Percentiles rank a stretch among this genome's conserved stretches.
Conservation (phyloP, 2,888 invertebrate genomes). For the Seira ritae region DNA sequence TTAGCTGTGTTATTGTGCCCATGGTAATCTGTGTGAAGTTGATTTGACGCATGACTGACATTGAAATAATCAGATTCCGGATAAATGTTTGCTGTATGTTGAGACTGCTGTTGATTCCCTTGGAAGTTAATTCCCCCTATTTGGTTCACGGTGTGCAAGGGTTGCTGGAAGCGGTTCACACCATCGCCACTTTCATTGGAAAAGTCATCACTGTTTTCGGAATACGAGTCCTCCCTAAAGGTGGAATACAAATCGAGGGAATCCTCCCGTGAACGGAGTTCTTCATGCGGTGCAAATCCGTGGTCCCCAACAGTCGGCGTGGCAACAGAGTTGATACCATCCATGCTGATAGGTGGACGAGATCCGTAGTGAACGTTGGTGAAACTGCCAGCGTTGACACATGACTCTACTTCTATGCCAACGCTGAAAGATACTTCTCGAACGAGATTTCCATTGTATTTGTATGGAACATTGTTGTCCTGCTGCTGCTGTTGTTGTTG, state of each 20-base stretch:
- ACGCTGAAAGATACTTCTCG: constrained; percentile 78
- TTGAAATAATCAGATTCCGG: constrained; percentile 57
- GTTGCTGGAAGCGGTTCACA: constrained; percentile 60
- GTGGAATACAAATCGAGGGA: constrained; percentile 80
- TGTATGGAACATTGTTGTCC: constrained; percentile 41
- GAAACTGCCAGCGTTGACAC: constrained; percentile 82
- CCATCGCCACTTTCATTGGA: constrained; percentile 73
- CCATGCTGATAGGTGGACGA: constrained; percentile 70
- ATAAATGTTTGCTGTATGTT: constrained; percentile 35
- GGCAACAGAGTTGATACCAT: constrained; percentile 74
- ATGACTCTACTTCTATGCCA: constrained; percentile 81
- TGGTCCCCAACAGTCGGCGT: constrained; percentile 74
- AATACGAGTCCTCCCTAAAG: constrained; percentile 80
- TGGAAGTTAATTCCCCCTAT: constrained; percentile 45
- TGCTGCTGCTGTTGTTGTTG: constrained; percentile 35
- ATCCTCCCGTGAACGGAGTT: constrained; percentile 78
- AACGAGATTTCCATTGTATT: constrained; percentile 75
- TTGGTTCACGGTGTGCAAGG: constrained; percentile 47
- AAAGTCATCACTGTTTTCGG: constrained; percentile 77
- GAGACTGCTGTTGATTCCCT: constrained; percentile 43
- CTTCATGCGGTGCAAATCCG: constrained; percentile 72
- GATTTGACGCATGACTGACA: constrained; percentile 40
- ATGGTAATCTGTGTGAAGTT: constrained; percentile 46
- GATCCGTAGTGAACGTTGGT: constrained; percentile 82
- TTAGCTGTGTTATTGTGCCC: constrained; percentile 43